Conservation (phyloP, 2,113 vertebrate genomes). For the Egretta garzetta region DNA sequence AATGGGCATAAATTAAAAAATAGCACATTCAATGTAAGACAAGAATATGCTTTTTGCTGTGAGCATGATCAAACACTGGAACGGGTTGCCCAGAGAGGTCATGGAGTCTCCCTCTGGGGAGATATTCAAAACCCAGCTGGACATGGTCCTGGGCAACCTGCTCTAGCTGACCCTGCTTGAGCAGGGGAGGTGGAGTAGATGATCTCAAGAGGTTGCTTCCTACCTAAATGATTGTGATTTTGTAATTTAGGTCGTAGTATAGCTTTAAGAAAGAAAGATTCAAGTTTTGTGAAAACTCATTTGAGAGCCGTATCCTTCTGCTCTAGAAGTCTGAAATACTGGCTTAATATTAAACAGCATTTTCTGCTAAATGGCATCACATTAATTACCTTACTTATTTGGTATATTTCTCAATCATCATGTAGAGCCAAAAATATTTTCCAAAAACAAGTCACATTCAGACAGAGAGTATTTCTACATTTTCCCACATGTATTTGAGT, state of each 20-base stretch:
- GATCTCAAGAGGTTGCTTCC: neutral
- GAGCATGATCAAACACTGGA: neutral
- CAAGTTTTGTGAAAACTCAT: neutral
- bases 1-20: neutral
- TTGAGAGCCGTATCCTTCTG: neutral
- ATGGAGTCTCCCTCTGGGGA: neutral
- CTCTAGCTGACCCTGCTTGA: neutral
- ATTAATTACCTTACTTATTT: neutral
- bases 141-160: neutral
- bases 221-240: neutral
- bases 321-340: neutral
- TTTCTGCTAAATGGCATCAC: neutral
- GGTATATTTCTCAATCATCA: neutral
- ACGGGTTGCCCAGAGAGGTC: neutral
- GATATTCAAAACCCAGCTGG: neutral
- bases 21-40: neutral
- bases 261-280: neutral
- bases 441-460: neutral
- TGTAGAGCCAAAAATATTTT: neutral
- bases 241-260: neutral
- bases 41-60: neutral
- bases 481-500: neutral
- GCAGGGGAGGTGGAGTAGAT: neutral
- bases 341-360: neutral
- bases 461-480: neutral